A percentile compares a stretch with the other conserved stretches of the same genome.
phyloP scores from a whole-genome alignment of 2,888 invertebrate genomes.

The Sipha maydis region DNA sequence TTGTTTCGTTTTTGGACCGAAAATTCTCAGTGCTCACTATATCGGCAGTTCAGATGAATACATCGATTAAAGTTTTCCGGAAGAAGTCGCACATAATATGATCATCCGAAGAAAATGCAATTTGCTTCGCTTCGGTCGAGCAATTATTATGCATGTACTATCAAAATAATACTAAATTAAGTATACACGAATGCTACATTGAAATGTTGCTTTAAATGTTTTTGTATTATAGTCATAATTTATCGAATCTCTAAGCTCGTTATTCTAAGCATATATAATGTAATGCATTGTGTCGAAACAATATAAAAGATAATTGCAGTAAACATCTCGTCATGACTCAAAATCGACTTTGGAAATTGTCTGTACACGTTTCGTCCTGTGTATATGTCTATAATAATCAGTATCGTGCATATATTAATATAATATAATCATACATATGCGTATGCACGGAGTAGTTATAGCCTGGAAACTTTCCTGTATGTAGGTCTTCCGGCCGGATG shows the following conservation, averaged over 20 bases:
- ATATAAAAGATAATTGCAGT: conserved; percentile 20
- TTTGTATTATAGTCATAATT: conserved; percentile 37
- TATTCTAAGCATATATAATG: conserved; percentile 20
- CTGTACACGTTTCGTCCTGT: conserved; percentile 16
- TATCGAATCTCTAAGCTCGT: conserved; percentile 41
- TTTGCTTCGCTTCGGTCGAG: conserved; percentile 54
- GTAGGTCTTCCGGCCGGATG: conserved; percentile 62
- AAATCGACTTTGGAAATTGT: conserved; percentile 48
- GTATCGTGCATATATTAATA: conserved; percentile 33
- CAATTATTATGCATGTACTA: conserved; percentile 45
- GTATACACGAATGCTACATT: background rate
- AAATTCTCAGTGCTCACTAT: background rate
- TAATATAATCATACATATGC: conserved; percentile 48
- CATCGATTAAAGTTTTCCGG: conserved; percentile 41
- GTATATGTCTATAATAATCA: background rate
- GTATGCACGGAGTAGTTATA: conserved; percentile 31
- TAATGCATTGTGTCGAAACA: background rate
- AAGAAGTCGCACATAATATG: conserved; percentile 42
- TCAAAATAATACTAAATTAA: conserved; percentile 22
- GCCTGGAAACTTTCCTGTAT: conserved; percentile 59
- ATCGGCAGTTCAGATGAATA: conserved; percentile 16
- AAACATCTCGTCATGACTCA: conserved; percentile 28
- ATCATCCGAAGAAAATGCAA: conserved; percentile 42
- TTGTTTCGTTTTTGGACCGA: conserved; percentile 38
- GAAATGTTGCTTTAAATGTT: conserved; percentile 43